These are phyloP conservation scores for Menidia beryllina DNA, from an alignment of 2,113 vertebrate genomes.

Conservation along the genomic window DNA sequence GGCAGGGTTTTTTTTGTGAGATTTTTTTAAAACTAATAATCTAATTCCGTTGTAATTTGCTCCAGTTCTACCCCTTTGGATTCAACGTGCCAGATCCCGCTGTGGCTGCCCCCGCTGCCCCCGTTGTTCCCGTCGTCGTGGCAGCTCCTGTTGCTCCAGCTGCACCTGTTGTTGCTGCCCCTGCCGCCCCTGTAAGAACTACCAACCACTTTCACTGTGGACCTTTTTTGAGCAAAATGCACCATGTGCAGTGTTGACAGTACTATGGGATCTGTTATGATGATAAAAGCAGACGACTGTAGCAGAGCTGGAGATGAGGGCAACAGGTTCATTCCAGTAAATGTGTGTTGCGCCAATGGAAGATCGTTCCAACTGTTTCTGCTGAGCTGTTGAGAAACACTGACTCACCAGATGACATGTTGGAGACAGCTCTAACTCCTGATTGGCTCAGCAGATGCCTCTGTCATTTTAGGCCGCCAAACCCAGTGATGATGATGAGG, in stretches of 20 bases:
- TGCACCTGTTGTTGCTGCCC: background rate
- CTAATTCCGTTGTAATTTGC: background rate
- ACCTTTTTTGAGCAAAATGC: constrained; percentile 5
- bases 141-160: background rate
- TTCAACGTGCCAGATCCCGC: constrained; percentile 22
- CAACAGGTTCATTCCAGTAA: constrained; percentile 24
- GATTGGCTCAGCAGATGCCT: constrained; percentile 41
- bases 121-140: background rate
- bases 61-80: constrained; percentile 59
- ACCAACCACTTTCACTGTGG: background rate
- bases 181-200: constrained; percentile 35
- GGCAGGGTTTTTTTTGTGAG: background rate
- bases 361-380: constrained; percentile 21
- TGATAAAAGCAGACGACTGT: background rate
- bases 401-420: constrained; percentile 9
- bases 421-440: constrained; percentile 14
- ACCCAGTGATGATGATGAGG: constrained; percentile 66
- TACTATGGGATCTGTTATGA: background rate
- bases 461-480: constrained; percentile 63
- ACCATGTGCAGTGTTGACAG: background rate
- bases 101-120: constrained; percentile 8
- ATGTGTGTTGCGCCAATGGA: constrained; percentile 4
- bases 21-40: background rate
- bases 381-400: constrained; percentile 20
- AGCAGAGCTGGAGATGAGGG: constrained; percentile 2